phyloP scores from a whole-genome alignment of 2,113 vertebrate species.

The Natator depressus region DNA sequence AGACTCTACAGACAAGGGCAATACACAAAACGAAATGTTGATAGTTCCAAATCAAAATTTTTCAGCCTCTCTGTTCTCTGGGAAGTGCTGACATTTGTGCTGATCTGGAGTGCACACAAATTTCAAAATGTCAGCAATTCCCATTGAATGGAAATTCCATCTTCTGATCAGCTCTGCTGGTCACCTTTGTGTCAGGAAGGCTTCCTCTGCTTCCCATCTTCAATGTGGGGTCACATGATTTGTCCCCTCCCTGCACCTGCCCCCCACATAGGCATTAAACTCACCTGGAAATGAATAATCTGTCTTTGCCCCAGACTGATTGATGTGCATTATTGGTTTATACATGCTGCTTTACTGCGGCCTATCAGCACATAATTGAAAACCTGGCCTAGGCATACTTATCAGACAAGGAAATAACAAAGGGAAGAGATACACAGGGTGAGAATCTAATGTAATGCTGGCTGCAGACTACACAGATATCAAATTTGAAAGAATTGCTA shows the following conservation, averaged over 20 bases:
- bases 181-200: not conserved
- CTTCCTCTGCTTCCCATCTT: not conserved
- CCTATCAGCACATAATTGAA: rapidly evolving
- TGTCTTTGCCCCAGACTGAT: not conserved
- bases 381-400: rapidly evolving
- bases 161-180: not conserved
- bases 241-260: not conserved
- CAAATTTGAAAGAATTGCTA: not conserved
- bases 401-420: not conserved
- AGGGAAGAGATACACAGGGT: not conserved
- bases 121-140: not conserved
- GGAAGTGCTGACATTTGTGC: not conserved
- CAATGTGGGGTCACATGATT: no score
- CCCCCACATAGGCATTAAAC: not conserved
- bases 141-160: not conserved
- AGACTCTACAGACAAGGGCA: conserved; percentile 54
- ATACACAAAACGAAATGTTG: not conserved
- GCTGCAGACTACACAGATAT: not conserved
- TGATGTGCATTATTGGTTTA: rapidly evolving
- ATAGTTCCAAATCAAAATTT: no score
- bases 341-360: not conserved
- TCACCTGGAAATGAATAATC: not conserved
- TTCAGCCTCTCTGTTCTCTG: not conserved
- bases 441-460: no score
- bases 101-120: not conserved